A percentile compares a stretch with the other conserved stretches of the same genome.
Conservation (phyloP, 1,140 invertebrate genomes). For the Carposina sasakii region DNA sequence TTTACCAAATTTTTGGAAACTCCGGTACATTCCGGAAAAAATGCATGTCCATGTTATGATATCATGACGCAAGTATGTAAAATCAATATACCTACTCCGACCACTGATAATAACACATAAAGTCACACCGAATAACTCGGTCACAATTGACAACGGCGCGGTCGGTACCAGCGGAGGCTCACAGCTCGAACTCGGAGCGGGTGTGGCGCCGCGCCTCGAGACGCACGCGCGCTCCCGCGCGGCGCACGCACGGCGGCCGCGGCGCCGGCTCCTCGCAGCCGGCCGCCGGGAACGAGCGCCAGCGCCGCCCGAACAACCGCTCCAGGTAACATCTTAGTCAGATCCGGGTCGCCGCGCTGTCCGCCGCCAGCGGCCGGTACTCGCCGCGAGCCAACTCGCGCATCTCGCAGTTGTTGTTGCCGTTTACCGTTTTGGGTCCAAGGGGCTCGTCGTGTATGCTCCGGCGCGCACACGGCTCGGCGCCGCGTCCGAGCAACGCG, state of each 20-base stretch:
- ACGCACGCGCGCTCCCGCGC: constrained; percentile 48
- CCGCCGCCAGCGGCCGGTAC: constrained; percentile 71
- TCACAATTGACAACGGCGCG: constrained; percentile 43
- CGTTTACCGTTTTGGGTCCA: constrained; percentile 76
- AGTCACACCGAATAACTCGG: constrained; percentile 34
- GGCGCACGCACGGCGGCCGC: constrained; percentile 50
- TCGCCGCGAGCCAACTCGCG: constrained; percentile 72
- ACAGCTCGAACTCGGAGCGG: constrained; percentile 66
- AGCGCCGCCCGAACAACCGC: constrained; percentile 74
- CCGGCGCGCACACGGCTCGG: constrained; percentile 66
- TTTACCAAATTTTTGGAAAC: too few species aligned
- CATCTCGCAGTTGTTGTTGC: constrained; percentile 86
- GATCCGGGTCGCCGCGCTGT: constrained; percentile 74
- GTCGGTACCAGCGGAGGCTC: constrained; percentile 24
- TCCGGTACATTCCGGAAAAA: too few species aligned
- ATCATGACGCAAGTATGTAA: too few species aligned
- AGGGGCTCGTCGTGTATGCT: constrained; percentile 72
- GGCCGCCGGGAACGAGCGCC: constrained; percentile 65
- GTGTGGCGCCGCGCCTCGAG: constrained; percentile 62
- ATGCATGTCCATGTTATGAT: too few species aligned
- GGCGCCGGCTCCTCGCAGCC: constrained; percentile 67
- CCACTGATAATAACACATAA: too few species aligned
- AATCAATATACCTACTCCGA: too few species aligned
- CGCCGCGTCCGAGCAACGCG: constrained; percentile 68
- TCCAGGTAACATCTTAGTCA: constrained; percentile 78